Evolutionary conservation across 1,140 invertebrate species (phyloP).

Genomic region (Mercenaria mercenaria): DNA sequence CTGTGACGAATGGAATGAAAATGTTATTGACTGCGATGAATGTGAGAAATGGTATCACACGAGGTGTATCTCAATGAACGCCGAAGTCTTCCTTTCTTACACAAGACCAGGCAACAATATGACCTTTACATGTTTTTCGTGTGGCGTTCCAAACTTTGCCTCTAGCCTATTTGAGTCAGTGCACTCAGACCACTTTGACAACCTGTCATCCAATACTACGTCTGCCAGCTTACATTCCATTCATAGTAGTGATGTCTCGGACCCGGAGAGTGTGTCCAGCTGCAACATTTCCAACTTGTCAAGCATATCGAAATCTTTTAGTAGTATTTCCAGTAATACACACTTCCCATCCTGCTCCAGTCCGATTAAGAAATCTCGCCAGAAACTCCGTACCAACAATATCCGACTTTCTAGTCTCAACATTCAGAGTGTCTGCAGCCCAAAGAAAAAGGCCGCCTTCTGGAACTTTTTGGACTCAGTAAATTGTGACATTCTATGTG

Average conservation of each 20-base stretch:
- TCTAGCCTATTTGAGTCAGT: neutral
- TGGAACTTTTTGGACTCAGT: no score
- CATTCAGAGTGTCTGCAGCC: neutral
- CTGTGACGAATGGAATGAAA: neutral
- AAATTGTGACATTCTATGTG: no score
- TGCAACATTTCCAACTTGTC: no score
- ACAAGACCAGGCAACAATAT: neutral
- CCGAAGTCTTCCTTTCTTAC: neutral
- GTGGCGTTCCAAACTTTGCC: conserved; percentile 3
- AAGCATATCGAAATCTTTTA: neutral
- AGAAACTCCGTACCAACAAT: conserved; percentile 2
- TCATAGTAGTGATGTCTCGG: neutral
- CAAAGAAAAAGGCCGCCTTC: no score
- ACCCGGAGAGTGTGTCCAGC: neutral
- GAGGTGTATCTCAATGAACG: neutral
- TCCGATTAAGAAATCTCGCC: neutral
- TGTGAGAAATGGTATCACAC: neutral
- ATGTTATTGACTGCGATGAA: neutral
- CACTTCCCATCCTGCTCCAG: neutral
- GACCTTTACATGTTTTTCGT: neutral
- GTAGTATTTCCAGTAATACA: neutral
- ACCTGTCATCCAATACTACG: neutral
- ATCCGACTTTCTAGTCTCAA: neutral
- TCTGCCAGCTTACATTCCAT: neutral
- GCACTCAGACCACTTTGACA: neutral